Conservation (phyloP, 2,888 invertebrate species). For the Acleris sparsana region DNA sequence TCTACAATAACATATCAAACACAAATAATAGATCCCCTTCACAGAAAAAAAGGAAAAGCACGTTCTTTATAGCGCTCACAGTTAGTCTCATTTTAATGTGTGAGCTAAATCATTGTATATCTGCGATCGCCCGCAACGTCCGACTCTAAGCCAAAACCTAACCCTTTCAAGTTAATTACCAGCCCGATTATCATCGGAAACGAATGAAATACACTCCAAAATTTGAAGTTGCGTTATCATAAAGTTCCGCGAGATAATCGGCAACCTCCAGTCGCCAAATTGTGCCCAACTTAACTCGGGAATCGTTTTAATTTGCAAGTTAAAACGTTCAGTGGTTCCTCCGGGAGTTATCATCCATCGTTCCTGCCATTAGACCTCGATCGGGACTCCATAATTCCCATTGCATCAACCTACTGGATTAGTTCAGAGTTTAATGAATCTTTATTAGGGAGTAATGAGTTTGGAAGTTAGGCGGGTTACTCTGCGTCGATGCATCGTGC, state of each 20-base stretch:
- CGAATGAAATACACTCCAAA: constrained; percentile 29
- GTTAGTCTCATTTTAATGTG: no score
- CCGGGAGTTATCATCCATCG: constrained; percentile 36
- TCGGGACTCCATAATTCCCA: constrained; percentile 27
- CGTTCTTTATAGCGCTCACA: no score
- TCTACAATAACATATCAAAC: no score
- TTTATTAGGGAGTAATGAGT: constrained; percentile 33
- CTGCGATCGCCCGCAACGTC: no score
- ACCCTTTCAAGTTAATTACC: constrained; percentile 21
- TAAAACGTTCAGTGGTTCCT: constrained; percentile 41
- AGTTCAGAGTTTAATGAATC: constrained; percentile 29
- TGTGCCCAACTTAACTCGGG: constrained; percentile 22
- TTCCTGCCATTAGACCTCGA: constrained; percentile 33
- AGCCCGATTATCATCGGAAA: constrained; percentile 15
- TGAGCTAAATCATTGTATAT: no score
- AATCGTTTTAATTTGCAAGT: constrained; percentile 43
- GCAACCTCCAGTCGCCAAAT: constrained; percentile 30
- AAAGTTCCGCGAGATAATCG: constrained; percentile 34
- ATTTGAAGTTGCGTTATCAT: constrained; percentile 31
- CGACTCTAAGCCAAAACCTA: not conserved
- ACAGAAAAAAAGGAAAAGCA: no score
- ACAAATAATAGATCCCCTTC: no score
- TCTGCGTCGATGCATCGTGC: constrained; percentile 9
- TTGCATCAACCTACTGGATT: constrained; percentile 27
- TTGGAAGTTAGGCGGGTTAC: constrained; percentile 14